These are phyloP conservation scores for Drosophila jambulina DNA, from an alignment of 1,140 invertebrate genomes.

Conservation along the genomic window DNA sequence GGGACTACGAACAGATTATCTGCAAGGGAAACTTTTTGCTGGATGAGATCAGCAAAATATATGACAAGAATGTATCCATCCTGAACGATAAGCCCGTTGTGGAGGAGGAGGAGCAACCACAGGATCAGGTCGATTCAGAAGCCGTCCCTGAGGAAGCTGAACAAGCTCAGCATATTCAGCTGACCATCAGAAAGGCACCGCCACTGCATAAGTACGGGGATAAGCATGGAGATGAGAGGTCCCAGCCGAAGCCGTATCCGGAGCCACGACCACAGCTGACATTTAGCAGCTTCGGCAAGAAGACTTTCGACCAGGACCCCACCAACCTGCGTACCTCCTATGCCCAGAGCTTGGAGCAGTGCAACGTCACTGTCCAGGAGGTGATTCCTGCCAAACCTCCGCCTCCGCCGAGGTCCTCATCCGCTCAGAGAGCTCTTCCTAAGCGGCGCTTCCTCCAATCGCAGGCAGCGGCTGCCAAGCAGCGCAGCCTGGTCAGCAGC, in stretches of 20 bases:
- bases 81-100: conserved; percentile 75
- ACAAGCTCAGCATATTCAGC: conserved; percentile 69
- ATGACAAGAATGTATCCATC: conserved; percentile 86
- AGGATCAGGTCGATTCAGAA: neutral
- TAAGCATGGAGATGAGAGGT: neutral
- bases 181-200: conserved; percentile 74
- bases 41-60: conserved; percentile 85
- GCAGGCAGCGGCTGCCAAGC: conserved; percentile 83
- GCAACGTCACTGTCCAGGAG: conserved; percentile 64
- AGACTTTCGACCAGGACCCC: conserved; percentile 83
- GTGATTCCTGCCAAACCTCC: conserved; percentile 11
- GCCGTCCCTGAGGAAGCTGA: conserved; percentile 1
- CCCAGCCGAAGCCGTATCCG: neutral
- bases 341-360: conserved; percentile 79
- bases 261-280: conserved; percentile 29
- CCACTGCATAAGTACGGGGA: conserved; percentile 40
- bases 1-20: conserved; percentile 71
- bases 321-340: conserved; percentile 79
- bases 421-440: conserved; percentile 40
- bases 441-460: conserved; percentile 79
- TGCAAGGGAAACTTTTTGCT: conserved; percentile 81
- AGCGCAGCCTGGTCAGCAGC: conserved; percentile 86
- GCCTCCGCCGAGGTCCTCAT: neutral
- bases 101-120: conserved; percentile 1
- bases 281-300: conserved; percentile 65